Percentiles rank a stretch among this genome's conserved stretches.
phyloP scores from a whole-genome alignment of 2,113 vertebrate genomes.

The Macrotus californicus region DNA sequence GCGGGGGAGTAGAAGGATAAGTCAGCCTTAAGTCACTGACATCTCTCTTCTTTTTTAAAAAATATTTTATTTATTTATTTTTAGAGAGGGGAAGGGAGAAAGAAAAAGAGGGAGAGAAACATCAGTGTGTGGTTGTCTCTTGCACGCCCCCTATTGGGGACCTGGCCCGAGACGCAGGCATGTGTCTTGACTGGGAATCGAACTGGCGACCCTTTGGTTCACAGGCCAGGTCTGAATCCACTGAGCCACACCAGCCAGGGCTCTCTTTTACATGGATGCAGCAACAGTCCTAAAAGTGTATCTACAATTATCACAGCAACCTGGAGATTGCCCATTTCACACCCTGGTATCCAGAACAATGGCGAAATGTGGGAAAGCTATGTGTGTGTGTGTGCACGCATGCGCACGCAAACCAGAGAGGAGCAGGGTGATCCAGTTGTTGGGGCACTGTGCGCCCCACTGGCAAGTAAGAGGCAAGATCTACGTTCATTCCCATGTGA shows the following conservation, averaged over 20 bases:
- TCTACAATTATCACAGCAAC: neutral
- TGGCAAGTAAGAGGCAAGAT: neutral
- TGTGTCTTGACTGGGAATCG: too few relatives aligned
- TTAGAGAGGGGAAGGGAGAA: too few relatives aligned
- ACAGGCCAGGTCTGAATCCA: too few relatives aligned
- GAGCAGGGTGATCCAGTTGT: neutral
- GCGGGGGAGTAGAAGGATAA: neutral
- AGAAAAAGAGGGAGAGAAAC: too few relatives aligned
- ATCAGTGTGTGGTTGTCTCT: too few relatives aligned
- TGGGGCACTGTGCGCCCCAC: neutral
- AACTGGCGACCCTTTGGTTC: too few relatives aligned
- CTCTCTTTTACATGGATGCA: neutral
- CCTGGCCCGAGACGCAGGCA: too few relatives aligned
- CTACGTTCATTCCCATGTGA: neutral
- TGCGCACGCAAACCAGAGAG: neutral
- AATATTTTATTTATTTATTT: too few relatives aligned
- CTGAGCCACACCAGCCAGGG: too few relatives aligned
- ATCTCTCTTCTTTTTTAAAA: neutral
- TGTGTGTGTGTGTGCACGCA: accelerated
- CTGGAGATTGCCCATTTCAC: neutral
- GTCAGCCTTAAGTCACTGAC: neutral
- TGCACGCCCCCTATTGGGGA: too few relatives aligned
- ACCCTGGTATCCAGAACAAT: neutral
- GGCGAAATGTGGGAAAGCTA: neutral
- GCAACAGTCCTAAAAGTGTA: neutral